These are phyloP conservation scores for Malaclemys terrapin DNA, from an alignment of 2,113 vertebrate genomes.

Conservation along the genomic window DNA sequence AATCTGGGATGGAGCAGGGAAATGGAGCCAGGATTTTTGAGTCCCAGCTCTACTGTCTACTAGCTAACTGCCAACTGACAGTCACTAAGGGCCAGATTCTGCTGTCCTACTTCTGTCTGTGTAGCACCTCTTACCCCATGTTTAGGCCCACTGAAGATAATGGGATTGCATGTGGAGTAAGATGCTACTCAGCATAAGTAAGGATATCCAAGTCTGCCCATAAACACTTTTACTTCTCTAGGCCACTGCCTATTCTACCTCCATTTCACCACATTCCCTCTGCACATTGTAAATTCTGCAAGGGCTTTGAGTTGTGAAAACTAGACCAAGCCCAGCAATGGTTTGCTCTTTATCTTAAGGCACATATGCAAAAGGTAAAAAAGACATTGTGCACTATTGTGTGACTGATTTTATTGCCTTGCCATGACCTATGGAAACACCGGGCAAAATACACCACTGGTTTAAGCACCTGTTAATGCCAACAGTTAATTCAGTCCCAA, in stretches of 20 bases:
- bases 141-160: not conserved
- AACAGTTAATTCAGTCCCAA: conserved; percentile 49
- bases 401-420: not conserved
- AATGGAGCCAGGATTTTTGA: not conserved
- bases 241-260: not conserved
- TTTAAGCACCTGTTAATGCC: conserved; percentile 1
- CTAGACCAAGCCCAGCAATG: not conserved
- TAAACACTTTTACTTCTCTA: not conserved
- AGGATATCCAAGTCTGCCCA: not conserved
- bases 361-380: not conserved
- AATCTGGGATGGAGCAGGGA: not conserved
- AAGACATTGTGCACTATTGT: not conserved
- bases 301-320: not conserved
- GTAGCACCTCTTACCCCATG: not conserved
- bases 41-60: not conserved
- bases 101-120: not conserved
- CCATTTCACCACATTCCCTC: not conserved
- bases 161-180: not conserved
- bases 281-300: not conserved
- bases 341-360: not conserved
- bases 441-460: not conserved
- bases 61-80: not conserved
- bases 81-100: not conserved
- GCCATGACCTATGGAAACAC: not conserved
- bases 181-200: not conserved